These are phyloP conservation scores for Brachionus koreanus DNA, from an alignment of 1,140 invertebrate species.

Conservation along the genomic window DNA sequence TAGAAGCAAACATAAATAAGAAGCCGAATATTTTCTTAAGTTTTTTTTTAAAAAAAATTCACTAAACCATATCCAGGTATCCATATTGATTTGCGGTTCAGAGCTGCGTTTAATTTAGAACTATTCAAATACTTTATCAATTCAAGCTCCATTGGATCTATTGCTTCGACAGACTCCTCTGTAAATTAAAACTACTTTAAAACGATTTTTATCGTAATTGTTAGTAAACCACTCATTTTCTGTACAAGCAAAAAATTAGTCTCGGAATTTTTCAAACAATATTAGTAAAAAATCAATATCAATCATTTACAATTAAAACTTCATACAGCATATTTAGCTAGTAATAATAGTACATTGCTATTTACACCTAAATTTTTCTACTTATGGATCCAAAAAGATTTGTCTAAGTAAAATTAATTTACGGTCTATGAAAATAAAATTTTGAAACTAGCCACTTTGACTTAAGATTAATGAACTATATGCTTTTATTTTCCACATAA, in stretches of 20 bases:
- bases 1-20: not conserved
- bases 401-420: not conserved
- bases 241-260: not conserved
- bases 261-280: not conserved
- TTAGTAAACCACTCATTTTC: not conserved
- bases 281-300: not conserved
- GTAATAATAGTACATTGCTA: not conserved
- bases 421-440: too few species aligned
- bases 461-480: too few species aligned
- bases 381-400: not conserved
- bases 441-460: too few species aligned
- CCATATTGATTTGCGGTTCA: slow-evolving; percentile 22
- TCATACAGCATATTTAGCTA: not conserved
- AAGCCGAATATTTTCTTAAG: not conserved
- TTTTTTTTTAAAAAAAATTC: slow-evolving; percentile 9
- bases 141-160: slow-evolving; percentile 17
- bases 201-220: not conserved
- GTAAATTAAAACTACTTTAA: not conserved
- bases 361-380: not conserved
- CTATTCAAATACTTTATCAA: slow-evolving; percentile 24
- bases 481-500: too few species aligned
- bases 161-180: not conserved
- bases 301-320: not conserved
- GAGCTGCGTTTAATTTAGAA: slow-evolving; percentile 1
- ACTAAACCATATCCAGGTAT: slow-evolving; percentile 42